Evolutionary conservation across 2,888 invertebrate species (phyloP), one percentile per base, ranked within the genome.

Genomic region (Macaria liturata): DNA sequence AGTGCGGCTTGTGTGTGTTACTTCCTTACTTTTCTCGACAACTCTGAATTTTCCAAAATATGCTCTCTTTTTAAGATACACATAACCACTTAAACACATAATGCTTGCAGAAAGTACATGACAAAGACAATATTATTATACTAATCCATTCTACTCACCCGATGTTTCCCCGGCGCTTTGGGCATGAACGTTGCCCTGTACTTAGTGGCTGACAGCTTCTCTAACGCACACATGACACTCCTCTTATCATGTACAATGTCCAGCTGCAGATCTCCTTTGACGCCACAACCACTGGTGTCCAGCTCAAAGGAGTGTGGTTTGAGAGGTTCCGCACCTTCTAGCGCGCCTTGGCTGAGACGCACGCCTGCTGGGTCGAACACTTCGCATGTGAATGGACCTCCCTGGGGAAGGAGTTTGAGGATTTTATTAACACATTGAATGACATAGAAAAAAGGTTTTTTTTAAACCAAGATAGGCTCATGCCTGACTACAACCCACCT

Each of bases 321-420:
- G 30, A 97, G 93, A 0, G 97, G 97, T 75, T 96, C 93, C 5
- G 97, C 97, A 3, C 96, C 96, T 72, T 97, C 97, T 5, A 97
- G 83, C 0, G 96, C 96, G 0, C 90, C 89, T 3, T 81, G 74
- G 58, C 95, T 94, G 0, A 96, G 95, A 60, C 96, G 95, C 7
- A 98, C 96, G 31, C 97, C 97, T 45, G 97, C 95, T 0, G 98
- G 97, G 86, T 99, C 98, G 77, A 97, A 99, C 0, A 98, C 98
- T 73, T 98, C 96, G 80, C 99, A 98, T 0, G 97, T 97, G 84
- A 98, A 99, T 1, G 99, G 99, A 20, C 98, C 98, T 57, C 99
- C 99, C 93, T 96, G 91, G 32, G 72, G 67, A 49, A 51, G 31
- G 51, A 44, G 46, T 9, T 8, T 42, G 6, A n/a, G 8, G 4